These are phyloP conservation scores for Ursus arctos DNA, from an alignment of 2,113 vertebrate genomes.

Conservation along the genomic window DNA sequence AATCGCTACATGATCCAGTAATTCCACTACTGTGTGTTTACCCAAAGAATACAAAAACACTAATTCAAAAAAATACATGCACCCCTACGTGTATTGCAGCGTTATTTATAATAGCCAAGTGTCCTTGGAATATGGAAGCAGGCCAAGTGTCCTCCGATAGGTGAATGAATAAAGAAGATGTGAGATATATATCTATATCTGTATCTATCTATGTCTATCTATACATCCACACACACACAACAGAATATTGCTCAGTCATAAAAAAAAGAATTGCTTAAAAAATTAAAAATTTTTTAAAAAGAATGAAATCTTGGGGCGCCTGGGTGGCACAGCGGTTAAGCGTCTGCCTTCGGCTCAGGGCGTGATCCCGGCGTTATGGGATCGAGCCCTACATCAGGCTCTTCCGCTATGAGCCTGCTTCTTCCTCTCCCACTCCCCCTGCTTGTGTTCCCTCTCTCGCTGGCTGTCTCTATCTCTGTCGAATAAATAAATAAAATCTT, in stretches of 20 bases:
- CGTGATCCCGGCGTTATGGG: too few species aligned
- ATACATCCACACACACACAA: background rate
- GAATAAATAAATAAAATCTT: too few species aligned
- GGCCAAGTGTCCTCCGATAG: background rate
- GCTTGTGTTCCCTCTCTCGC: too few species aligned
- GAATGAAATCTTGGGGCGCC: background rate
- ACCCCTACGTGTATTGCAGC: background rate
- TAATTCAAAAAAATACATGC: background rate
- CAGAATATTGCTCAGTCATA: background rate
- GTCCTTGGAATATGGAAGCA: background rate
- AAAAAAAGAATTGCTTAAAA: background rate
- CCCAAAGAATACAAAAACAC: background rate
- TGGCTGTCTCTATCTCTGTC: too few species aligned
- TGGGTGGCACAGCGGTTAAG: too few species aligned
- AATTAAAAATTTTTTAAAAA: background rate
- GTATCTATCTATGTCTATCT: too few species aligned
- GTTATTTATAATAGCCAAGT: background rate
- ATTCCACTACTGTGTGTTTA: background rate
- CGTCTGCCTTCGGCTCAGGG: too few species aligned
- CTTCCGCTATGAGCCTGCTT: too few species aligned
- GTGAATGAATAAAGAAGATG: background rate
- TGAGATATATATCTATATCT: background rate
- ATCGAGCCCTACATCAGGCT: too few species aligned
- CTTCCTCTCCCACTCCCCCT: too few species aligned
- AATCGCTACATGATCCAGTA: background rate